Conservation (phyloP, 2,113 vertebrate species). For the Leucoraja erinaceus region DNA sequence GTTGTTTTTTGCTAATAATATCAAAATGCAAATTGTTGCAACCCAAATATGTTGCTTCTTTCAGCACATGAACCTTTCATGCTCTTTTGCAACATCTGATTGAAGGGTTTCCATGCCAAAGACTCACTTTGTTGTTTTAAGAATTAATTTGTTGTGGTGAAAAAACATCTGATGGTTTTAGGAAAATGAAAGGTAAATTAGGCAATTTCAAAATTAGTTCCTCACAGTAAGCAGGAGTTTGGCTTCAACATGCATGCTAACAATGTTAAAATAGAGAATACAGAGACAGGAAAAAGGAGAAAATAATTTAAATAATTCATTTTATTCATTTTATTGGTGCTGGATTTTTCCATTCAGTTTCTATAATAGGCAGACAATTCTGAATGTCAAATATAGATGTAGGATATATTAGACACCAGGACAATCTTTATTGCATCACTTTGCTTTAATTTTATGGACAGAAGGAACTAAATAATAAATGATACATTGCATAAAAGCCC, state of each 20-base stretch:
- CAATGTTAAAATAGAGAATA: not conserved
- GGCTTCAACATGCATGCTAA: not conserved
- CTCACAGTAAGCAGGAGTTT: not conserved
- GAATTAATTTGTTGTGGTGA: not conserved
- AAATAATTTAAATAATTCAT: not conserved
- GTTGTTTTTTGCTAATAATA: not conserved
- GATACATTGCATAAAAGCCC: not conserved
- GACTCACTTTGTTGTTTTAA: not conserved
- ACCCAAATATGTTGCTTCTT: not conserved
- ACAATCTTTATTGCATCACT: not conserved
- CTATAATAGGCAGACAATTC: not conserved
- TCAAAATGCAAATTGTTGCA: not conserved
- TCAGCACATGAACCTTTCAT: not conserved
- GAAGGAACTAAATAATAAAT: not conserved
- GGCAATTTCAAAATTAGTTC: not conserved
- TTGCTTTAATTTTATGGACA: not conserved
- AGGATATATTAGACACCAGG: not conserved
- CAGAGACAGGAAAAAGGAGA: not conserved
- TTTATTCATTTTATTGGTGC: not conserved
- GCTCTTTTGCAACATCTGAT: not conserved
- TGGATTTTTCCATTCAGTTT: not conserved
- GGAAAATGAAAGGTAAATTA: not conserved
- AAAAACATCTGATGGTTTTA: not conserved
- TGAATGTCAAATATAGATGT: not conserved
- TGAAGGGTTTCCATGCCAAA: not conserved